Conservation (phyloP, 2,888 invertebrate genomes). For the Melieria picta region DNA sequence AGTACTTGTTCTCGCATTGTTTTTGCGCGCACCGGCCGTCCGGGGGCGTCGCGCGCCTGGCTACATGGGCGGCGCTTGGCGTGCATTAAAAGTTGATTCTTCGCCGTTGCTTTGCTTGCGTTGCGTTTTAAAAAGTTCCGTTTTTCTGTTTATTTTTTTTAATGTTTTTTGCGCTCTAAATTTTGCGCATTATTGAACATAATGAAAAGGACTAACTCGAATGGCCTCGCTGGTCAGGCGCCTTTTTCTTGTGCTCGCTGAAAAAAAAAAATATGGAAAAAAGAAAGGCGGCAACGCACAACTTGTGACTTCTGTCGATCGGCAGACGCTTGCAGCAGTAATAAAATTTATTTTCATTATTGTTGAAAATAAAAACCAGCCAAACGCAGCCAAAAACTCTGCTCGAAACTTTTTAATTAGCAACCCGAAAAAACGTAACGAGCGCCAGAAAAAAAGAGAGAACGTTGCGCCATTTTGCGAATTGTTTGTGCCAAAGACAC, state of each 20-base stretch:
- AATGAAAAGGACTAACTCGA: not conserved
- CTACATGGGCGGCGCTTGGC: constrained; percentile 36
- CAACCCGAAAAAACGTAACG: constrained; percentile 29
- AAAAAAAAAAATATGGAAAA: not conserved
- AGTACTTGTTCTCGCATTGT: constrained; percentile 28
- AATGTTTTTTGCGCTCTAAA: constrained; percentile 42
- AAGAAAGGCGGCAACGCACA: not conserved
- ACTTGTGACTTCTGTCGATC: constrained; percentile 9
- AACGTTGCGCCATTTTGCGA: no score
- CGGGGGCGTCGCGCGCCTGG: constrained; percentile 12
- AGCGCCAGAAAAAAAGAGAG: not conserved
- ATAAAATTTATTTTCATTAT: constrained; percentile 41
- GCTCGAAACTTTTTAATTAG: constrained; percentile 45
- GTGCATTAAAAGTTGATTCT: not conserved
- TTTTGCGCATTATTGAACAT: constrained; percentile 47
- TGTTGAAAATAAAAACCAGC: constrained; percentile 8
- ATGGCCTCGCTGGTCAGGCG: not conserved
- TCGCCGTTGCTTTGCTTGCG: not conserved
- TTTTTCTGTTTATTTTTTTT: constrained; percentile 10
- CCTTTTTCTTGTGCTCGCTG: not conserved
- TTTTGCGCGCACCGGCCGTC: constrained; percentile 15
- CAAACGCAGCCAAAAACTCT: constrained; percentile 13
- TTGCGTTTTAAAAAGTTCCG: constrained; percentile 21
- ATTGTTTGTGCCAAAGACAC: no score
- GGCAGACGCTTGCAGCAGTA: constrained; percentile 25